These are phyloP conservation scores for Cetoscarus ocellatus DNA, from an alignment of 2,797 vertebrate genomes.

Conservation along the genomic window DNA sequence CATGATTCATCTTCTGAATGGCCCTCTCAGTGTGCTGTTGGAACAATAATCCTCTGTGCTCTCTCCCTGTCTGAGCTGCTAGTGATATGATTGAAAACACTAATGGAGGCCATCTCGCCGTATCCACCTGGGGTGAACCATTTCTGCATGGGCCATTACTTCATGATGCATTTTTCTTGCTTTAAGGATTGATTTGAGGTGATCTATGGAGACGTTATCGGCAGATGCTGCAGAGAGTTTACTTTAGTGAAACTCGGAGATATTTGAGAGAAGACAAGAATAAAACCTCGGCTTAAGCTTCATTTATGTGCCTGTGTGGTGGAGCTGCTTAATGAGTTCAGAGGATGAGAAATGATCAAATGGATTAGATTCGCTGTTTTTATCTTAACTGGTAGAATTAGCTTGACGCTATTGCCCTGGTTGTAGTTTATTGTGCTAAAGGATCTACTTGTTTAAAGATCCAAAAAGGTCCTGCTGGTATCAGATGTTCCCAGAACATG, in stretches of 20 bases:
- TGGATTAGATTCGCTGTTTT: no score
- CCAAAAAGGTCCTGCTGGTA: no score
- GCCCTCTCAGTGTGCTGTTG: conserved; percentile 46
- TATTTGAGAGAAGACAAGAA: not conserved
- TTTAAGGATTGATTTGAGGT: conserved; percentile 21
- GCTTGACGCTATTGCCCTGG: no score
- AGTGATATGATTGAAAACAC: conserved; percentile 44
- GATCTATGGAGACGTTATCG: not conserved
- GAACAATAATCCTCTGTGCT: conserved; percentile 51
- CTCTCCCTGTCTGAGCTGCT: conserved; percentile 35
- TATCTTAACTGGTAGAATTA: no score
- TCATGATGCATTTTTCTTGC: conserved; percentile 9
- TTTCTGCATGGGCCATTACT: conserved; percentile 32
- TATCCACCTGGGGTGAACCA: conserved; percentile 29
- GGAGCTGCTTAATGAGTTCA: no score
- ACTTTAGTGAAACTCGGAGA: conserved; percentile 1
- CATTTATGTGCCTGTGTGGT: no score
- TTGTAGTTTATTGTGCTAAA: no score
- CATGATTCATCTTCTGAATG: conserved; percentile 68
- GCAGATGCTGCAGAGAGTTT: not conserved
- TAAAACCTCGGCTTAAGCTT: no score
- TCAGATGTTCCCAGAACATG: no score
- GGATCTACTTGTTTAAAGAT: no score
- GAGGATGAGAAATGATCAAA: no score
- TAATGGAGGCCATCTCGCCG: conserved; percentile 16